phyloP scores from a whole-genome alignment of 2,888 invertebrate species.

The Protodeltote pygarga region DNA sequence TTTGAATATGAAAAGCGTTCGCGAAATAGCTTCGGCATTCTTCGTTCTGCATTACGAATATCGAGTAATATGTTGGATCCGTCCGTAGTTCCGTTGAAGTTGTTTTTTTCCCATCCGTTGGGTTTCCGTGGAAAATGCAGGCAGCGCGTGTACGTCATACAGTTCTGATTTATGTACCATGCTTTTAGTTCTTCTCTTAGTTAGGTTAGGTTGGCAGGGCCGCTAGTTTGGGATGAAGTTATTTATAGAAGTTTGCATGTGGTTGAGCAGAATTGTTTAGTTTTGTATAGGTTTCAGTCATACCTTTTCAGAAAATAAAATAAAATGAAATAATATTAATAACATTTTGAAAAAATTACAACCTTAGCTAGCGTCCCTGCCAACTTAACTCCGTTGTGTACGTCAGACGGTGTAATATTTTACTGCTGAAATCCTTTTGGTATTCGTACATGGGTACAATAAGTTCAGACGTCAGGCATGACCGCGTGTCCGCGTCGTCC shows the following conservation, averaged over 20 bases:
- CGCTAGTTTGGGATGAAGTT: too few relatives aligned
- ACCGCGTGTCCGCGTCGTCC: constrained; percentile 28
- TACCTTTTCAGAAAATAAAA: too few relatives aligned
- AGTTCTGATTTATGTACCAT: constrained; percentile 38
- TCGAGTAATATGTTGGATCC: constrained; percentile 36
- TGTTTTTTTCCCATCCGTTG: constrained; percentile 20
- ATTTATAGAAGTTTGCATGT: too few relatives aligned
- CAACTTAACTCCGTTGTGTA: too few relatives aligned
- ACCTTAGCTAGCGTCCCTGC: too few relatives aligned
- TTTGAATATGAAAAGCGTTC: constrained; percentile 43
- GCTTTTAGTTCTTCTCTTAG: constrained; percentile 38
- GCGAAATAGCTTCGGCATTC: constrained; percentile 35
- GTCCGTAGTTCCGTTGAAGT: constrained; percentile 13
- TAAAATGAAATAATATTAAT: too few relatives aligned
- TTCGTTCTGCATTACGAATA: constrained; percentile 39
- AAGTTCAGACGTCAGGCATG: constrained; percentile 14
- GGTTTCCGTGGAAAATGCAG: constrained; percentile 12
- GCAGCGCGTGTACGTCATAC: constrained; percentile 5
- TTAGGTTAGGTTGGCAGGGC: too few relatives aligned
- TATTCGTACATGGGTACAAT: constrained; percentile 7
- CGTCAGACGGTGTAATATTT: too few relatives aligned
- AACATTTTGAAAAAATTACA: too few relatives aligned
- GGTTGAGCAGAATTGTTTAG: too few relatives aligned
- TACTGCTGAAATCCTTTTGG: too few relatives aligned
- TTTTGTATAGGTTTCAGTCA: too few relatives aligned